Evolutionary conservation across 2,888 invertebrate genomes (phyloP), one percentile per base, ranked within the genome.

Genomic region (Creontiades dilutus): DNA sequence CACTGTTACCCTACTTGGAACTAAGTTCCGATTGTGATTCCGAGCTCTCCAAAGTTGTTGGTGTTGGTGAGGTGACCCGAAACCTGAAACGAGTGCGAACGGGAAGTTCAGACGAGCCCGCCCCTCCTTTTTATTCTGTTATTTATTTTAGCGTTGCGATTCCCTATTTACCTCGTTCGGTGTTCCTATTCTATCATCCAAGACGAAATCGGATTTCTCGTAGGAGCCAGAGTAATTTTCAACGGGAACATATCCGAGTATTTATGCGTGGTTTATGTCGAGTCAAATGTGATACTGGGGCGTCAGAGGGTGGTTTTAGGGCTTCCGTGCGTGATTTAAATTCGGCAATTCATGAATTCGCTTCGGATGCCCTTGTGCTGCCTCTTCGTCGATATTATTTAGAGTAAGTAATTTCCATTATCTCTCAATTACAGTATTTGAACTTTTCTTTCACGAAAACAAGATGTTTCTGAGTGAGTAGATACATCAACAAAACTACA

Each of bases 41-140:
- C 11, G 61, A 16, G 37, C n/a, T 16, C 68, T 19, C n/a, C 23
- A 19, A 68, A 68, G 68, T 68, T 68, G 68, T 68, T 61, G 16
- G 61, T 61, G 61, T 19, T 16, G 61, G 61, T 61, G 61, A 61
- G 61, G 11, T n/a, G 68, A 16, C 16, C 19, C 68, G 68, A 68
- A 68, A 68, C 68, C 27, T 23, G 68, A 68, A 68, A 68, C 68
- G 68, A 68, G 23, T 23, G 23, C 68, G 68, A 68, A 68, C 68
- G 68, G 68, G 68, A 68, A 68, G 68, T 68, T 19, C 23, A 12
- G 2, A 12, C 68, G 12, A n/a, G 68, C 27, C 57, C 27, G 23
- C 23, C 68, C 57, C 23, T 68, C 68, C 68, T 68, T 68, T 68
- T 2, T 0, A 7, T 12, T 16, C 19, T n/a, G 12, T 12, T 23